These are phyloP conservation scores for Coptodon bakossiorum DNA, from an alignment of 2,113 vertebrate species.

Conservation along the genomic window DNA sequence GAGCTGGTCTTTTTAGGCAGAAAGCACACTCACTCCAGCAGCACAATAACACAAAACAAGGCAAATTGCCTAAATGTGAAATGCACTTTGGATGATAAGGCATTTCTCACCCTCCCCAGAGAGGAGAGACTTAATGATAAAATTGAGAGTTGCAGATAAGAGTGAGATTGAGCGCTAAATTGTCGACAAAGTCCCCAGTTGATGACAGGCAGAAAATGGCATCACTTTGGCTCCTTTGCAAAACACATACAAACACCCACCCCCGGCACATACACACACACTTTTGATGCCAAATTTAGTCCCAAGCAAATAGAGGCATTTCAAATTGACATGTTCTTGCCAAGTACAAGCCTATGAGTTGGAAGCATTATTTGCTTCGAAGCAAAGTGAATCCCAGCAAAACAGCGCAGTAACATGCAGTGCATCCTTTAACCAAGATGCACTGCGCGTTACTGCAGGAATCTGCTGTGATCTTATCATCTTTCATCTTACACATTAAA, in stretches of 20 bases:
- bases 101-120: slow-evolving; percentile 20
- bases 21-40: neutral
- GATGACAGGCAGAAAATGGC: slow-evolving; percentile 55
- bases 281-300: slow-evolving; percentile 43
- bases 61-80: slow-evolving; percentile 43
- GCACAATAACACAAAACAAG: slow-evolving; percentile 35
- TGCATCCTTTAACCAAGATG: neutral
- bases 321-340: slow-evolving; percentile 30
- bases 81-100: slow-evolving; percentile 47
- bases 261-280: neutral
- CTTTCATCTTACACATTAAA: neutral
- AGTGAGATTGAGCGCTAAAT: slow-evolving; percentile 43
- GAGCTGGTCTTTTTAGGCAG: slow-evolving; percentile 6
- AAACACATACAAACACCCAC: slow-evolving; percentile 38
- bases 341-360: slow-evolving; percentile 24
- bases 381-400: neutral
- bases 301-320: slow-evolving; percentile 40
- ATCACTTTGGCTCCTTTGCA: slow-evolving; percentile 49
- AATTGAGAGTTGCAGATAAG: slow-evolving; percentile 45
- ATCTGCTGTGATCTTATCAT: neutral
- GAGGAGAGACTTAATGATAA: slow-evolving; percentile 46
- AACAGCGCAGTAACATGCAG: neutral
- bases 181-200: slow-evolving; percentile 39
- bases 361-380: neutral
- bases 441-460: neutral